phyloP scores from a whole-genome alignment of 2,113 vertebrate genomes.

The Maccullochella peelii region DNA sequence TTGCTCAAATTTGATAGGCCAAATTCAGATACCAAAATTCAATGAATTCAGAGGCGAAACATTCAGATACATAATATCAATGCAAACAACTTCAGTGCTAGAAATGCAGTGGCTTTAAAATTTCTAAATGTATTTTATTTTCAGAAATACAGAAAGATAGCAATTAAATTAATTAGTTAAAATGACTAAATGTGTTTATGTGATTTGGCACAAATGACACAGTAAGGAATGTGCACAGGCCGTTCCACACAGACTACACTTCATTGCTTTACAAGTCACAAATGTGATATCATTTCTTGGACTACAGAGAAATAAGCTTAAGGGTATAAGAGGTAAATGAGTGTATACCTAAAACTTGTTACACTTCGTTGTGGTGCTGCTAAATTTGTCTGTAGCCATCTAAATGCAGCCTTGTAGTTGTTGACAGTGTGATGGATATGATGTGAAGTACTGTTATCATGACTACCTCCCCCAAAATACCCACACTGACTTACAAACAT shows the following conservation, averaged over 20 bases:
- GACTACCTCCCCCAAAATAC: neutral
- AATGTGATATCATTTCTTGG: neutral
- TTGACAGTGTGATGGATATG: slow-evolving; percentile 33
- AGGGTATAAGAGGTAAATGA: neutral
- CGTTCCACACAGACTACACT: neutral
- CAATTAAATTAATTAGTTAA: too few relatives aligned
- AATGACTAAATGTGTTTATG: neutral
- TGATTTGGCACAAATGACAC: neutral
- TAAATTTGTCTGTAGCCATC: slow-evolving; percentile 16
- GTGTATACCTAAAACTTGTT: neutral
- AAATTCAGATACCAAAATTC: too few relatives aligned
- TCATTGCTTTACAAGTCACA: neutral
- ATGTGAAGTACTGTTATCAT: slow-evolving; percentile 14
- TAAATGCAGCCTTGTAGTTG: slow-evolving; percentile 4
- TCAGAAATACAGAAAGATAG: neutral
- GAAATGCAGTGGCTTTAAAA: too few relatives aligned
- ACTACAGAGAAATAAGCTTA: neutral
- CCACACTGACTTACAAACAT: neutral
- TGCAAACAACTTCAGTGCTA: too few relatives aligned
- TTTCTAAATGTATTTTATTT: neutral
- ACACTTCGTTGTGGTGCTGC: neutral
- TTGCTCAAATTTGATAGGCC: too few relatives aligned
- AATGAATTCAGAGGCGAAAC: too few relatives aligned
- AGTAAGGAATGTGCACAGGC: neutral
- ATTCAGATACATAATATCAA: too few relatives aligned